phyloP scores from a whole-genome alignment of 2,113 vertebrate genomes.

The Colinus virginianus region DNA sequence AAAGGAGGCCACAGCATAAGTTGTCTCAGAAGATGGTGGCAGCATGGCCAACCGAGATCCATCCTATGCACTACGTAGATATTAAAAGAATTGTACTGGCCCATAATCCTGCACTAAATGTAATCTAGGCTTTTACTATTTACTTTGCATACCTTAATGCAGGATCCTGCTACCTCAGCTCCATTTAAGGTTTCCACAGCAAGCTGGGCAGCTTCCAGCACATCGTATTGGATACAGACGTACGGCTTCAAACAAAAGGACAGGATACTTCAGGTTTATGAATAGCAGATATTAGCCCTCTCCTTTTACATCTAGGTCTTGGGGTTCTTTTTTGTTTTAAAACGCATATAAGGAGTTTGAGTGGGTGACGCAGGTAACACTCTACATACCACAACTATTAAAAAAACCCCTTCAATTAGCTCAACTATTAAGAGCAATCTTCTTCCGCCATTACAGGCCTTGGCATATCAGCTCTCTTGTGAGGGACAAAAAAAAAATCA shows the following conservation, averaged over 20 bases:
- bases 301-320: neutral
- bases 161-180: slow-evolving; percentile 66
- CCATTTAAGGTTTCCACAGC: slow-evolving; percentile 82
- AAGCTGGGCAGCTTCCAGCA: slow-evolving; percentile 87
- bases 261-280: neutral
- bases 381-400: neutral
- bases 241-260: slow-evolving; percentile 78
- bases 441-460: neutral
- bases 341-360: neutral
- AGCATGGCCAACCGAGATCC: neutral
- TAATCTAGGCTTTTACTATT: neutral
- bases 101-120: neutral
- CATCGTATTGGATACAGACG: slow-evolving; percentile 82
- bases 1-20: neutral
- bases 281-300: neutral
- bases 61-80: neutral
- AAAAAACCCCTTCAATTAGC: neutral
- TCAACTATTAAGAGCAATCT: neutral
- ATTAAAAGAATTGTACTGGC: accelerated
- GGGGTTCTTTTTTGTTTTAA: neutral
- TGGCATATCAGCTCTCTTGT: neutral
- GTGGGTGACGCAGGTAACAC: neutral
- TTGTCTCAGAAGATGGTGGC: neutral
- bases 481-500: neutral
- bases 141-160: slow-evolving; percentile 70